Base-by-base conservation (phyloP, 2,888 invertebrate species). In the Cheilosia impressa region DNA sequence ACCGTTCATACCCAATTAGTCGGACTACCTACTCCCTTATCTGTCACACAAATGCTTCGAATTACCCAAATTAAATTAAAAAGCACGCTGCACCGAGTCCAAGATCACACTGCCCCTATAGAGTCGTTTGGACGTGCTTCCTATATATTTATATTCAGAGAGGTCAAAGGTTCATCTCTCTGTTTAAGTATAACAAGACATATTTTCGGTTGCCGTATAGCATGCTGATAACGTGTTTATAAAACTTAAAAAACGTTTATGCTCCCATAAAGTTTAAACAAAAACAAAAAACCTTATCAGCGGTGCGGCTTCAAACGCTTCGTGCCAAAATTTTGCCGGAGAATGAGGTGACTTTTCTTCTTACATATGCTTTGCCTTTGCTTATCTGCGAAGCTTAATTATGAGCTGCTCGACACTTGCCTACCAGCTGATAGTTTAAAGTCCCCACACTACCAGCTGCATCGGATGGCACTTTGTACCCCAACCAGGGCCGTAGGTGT, bases 381-480 rank as follows among this genome's bases (percentile, higher is more conserved):
- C 45, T 60, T 60, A 72, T 62, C 72, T 43, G 2, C 3, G 19
- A 13, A 69, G 22, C 45, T 19, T 9, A 55, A 60, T 71, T 72
- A 78, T 55, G 34, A 43, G n/a, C 66, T 41, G 53, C n/a, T 22
- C 31, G 24, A 22, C 82, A 83, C 72, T 57, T 41, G 53, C 19
- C 75, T 53, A 50, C 50, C 17, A 60, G 69, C 73, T 75, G 75
- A 80, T 69, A 75, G 84, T 80, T 75, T 75, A 80, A 84, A 84
- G 79, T 80, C 75, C 69, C 31, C 19, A 15, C 38, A 27, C n/a
- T 9, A 52, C 53, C 3, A 41, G 9, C 4, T 69, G 3, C 9
- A 19, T 47, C 9, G 22, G 22, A 22, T 22, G 34, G 10, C 47
- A 78, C 41, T 52, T 73, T 9, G 38, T 34, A 43, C 43, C 31